Percentiles rank a stretch among this genome's conserved stretches.
phyloP scores from a whole-genome alignment of 1,140 invertebrate species.

The Leptopilina boulardi region DNA sequence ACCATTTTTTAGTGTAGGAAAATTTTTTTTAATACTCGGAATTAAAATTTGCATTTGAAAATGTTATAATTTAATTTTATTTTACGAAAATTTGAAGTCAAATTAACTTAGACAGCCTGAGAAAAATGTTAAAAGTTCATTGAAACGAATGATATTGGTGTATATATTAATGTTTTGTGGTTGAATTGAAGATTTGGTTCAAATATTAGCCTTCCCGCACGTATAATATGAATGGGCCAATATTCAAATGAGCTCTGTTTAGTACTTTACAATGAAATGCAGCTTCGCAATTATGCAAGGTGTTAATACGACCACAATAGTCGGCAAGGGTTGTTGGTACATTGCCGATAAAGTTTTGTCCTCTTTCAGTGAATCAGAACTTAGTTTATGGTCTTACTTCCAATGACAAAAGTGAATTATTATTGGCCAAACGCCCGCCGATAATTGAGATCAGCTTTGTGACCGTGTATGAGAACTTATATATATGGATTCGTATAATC shows the following conservation, averaged over 20 bases:
- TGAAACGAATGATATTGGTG: slow-evolving; percentile 42
- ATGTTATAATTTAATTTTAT: too few relatives aligned
- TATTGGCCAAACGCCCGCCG: slow-evolving; percentile 58
- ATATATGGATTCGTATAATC: slow-evolving; percentile 12
- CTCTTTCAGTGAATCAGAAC: slow-evolving; percentile 51
- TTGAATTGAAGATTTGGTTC: slow-evolving; percentile 53
- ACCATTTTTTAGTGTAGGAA: too few relatives aligned
- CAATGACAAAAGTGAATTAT: slow-evolving; percentile 56
- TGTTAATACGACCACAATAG: slow-evolving; percentile 74
- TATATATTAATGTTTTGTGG: background rate
- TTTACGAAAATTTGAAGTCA: background rate
- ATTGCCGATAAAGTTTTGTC: slow-evolving; percentile 62
- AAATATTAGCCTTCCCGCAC: slow-evolving; percentile 67
- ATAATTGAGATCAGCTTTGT: slow-evolving; percentile 65
- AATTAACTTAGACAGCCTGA: slow-evolving; percentile 65
- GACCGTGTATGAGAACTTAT: slow-evolving; percentile 49
- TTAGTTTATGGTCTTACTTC: slow-evolving; percentile 51
- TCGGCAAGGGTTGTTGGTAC: slow-evolving; percentile 64
- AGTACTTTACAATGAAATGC: slow-evolving; percentile 64
- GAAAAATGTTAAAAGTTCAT: slow-evolving; percentile 52
- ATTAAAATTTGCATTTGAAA: too few relatives aligned
- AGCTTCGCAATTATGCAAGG: slow-evolving; percentile 71
- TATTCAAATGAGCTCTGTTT: slow-evolving; percentile 74
- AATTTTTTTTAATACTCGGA: too few relatives aligned
- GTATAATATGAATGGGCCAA: slow-evolving; percentile 69